A percentile compares a stretch with the other conserved stretches of the same genome.
Evolutionary conservation across 2,888 invertebrate species (phyloP).

Genomic region (Perdita meconis): DNA sequence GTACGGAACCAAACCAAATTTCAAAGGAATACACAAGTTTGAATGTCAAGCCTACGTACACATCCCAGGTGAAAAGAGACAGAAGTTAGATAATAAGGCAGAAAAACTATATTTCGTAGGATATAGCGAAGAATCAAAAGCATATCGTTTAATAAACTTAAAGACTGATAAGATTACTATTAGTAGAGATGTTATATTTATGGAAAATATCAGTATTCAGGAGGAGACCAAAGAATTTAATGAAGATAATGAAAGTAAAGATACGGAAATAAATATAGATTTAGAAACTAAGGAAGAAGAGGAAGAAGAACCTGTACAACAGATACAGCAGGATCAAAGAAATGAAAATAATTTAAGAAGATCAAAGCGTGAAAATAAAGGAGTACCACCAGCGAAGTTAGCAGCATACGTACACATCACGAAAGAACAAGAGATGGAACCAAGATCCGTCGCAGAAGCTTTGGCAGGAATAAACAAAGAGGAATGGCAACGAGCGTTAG

Average conservation of each 20-base stretch:
- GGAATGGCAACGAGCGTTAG: neutral
- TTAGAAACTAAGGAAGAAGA: too few species aligned
- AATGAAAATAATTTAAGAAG: slow-evolving; percentile 55
- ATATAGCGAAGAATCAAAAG: neutral
- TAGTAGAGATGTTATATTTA: neutral
- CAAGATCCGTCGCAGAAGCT: neutral
- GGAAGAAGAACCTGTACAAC: neutral
- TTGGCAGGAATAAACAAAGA: neutral
- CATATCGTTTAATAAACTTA: neutral
- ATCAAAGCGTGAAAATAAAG: neutral
- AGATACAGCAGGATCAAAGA: slow-evolving; percentile 46
- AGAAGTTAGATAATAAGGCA: slow-evolving; percentile 38
- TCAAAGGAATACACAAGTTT: slow-evolving; percentile 54
- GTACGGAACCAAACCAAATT: slow-evolving; percentile 50
- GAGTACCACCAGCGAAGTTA: neutral
- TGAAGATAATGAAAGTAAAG: neutral
- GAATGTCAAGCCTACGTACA: slow-evolving; percentile 55
- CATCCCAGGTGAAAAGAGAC: slow-evolving; percentile 49
- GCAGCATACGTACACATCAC: neutral
- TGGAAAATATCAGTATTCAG: neutral
- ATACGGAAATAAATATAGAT: slow-evolving; percentile 3
- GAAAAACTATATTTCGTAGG: neutral
- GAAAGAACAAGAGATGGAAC: neutral
- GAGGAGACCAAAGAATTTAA: neutral
- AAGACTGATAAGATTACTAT: neutral